Base-by-base conservation (phyloP, 2,888 invertebrate species). In the Congeria kusceri region DNA sequence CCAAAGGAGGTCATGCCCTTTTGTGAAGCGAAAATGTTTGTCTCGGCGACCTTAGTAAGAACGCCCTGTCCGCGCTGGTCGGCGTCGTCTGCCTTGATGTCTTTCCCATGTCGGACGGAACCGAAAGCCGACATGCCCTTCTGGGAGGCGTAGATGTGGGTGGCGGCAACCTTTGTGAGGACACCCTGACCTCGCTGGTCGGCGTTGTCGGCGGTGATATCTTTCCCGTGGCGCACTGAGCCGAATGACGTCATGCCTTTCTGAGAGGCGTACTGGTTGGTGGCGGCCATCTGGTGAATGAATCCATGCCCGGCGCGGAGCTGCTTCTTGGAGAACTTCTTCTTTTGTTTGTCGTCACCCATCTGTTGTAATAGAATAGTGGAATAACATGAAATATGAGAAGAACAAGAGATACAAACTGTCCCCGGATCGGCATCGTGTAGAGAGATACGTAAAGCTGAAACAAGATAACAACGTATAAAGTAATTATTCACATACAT, bases 291-390 rank as follows among this genome's bases (percentile, higher is more conserved):
- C 44, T 77, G 77, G 56, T 91, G 88, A 61, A 93, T 90, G 65
- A 91, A 87, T 20, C 88, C 88, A 25, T 91, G 86, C 23, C 91
- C 90, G 39, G 91, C 90, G 61, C 88, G 87, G 72, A 90, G 84
- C 80, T 93, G 92, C 76, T 92, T 92, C 53, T 88, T 86, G 18
- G 92, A 88, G 79, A 93, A 93, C 56, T 91, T 79, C 67, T 76
- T 83, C 77, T 73, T 77, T 74, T 63, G 49, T 63, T 74, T 49
- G 89, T 25, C 89, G 85, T 77, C 75, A 66, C 75, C 66, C 80
- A 80, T 80, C 80, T 80, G 80, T 64, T 58, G 64, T 58, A 23
- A 64, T 57, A 72, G 70, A 70, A 47, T 53, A 57, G 25, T 18
- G 53, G 25, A 53, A 25, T 20, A 53, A 53, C 9, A 53, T 53